Evolutionary conservation across 1,140 invertebrate species (phyloP).

Genomic region (Galleria mellonella): DNA sequence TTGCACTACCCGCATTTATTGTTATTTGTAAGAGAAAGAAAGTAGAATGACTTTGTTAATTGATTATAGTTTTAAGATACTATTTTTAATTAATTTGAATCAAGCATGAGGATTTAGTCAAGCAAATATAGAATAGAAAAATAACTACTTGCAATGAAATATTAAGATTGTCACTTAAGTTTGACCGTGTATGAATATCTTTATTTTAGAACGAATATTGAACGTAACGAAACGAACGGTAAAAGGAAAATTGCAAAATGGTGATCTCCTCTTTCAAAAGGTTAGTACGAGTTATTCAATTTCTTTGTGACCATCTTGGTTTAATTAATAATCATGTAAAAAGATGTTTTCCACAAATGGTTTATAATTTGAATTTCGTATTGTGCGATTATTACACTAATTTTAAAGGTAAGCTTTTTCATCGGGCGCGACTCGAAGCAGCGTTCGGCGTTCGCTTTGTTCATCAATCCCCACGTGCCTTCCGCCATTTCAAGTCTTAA

Average conservation of each 20-base stretch:
- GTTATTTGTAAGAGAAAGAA: no score
- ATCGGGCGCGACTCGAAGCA: constrained; percentile 24
- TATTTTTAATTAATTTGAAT: no score
- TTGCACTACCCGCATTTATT: no score
- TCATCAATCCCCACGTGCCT: constrained; percentile 68
- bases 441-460: constrained; percentile 62
- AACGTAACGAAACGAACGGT: constrained; percentile 2
- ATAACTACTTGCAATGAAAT: no score
- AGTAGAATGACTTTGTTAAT: no score
- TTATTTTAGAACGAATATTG: no score
- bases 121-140: no score
- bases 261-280: constrained; percentile 52
- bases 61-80: no score
- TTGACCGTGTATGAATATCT: no score
- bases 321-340: not conserved
- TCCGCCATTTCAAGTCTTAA: constrained; percentile 56
- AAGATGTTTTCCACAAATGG: not conserved
- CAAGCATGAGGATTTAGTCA: no score
- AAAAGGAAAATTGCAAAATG: constrained; percentile 65
- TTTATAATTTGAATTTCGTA: not conserved
- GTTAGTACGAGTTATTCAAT: constrained; percentile 39
- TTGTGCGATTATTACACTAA: not conserved
- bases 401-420: not conserved
- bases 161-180: no score
- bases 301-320: constrained; percentile 1